These are phyloP conservation scores for Callopanchax toddi DNA, from an alignment of 2,113 vertebrate species.

Conservation along the genomic window DNA sequence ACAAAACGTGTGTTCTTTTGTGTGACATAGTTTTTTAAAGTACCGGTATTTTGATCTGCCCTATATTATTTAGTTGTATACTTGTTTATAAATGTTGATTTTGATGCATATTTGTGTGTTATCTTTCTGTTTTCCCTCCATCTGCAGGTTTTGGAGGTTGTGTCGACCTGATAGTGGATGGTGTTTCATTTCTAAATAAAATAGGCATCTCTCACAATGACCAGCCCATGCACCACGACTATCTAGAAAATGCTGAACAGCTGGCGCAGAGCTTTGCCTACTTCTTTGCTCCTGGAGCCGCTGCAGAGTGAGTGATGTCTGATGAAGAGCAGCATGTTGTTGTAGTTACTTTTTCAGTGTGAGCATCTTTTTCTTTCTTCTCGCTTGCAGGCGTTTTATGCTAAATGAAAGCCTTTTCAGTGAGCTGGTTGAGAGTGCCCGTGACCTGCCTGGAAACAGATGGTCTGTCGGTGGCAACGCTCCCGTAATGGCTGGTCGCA, in stretches of 20 bases:
- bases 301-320: conserved; percentile 81
- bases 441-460: conserved; percentile 82
- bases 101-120: not conserved
- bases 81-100: not conserved
- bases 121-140: not conserved
- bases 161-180: conserved; percentile 84
- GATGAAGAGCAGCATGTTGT: not conserved
- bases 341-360: not conserved
- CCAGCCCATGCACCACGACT: conserved; percentile 81
- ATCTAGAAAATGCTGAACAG: conserved; percentile 78
- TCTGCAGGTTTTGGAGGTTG: conserved; percentile 84
- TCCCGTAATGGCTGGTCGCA: conserved; percentile 84
- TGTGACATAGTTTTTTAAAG: not conserved
- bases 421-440: conserved; percentile 81
- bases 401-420: conserved; percentile 82
- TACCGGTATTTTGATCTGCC: too few species aligned
- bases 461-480: conserved; percentile 86
- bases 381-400: conserved; percentile 78
- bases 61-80: not conserved
- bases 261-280: conserved; percentile 85
- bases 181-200: conserved; percentile 80
- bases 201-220: conserved; percentile 73
- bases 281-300: conserved; percentile 85
- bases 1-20: not conserved
- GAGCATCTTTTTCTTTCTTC: not conserved